Evolutionary conservation across 2,888 invertebrate genomes (phyloP), one percentile per base, ranked within the genome.

Genomic region (Notodonta dromedarius): DNA sequence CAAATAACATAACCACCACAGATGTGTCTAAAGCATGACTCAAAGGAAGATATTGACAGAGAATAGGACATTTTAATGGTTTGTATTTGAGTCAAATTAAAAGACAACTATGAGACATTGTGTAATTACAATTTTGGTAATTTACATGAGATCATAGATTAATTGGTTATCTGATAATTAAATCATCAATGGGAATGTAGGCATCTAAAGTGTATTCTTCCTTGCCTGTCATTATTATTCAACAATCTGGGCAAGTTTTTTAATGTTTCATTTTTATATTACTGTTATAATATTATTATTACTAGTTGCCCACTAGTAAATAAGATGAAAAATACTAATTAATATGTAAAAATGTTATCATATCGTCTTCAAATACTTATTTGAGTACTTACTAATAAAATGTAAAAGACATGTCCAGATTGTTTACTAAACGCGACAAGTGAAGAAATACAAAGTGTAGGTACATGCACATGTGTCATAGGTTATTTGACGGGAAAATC

Each of bases 71-170:
- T 64, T 63, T 70, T 65, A 65, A 56, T 63, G 67, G 60, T 72
- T 59, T 60, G 63, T 63, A 60, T 60, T 57, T 53, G 67, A 24
- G 24, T 24, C 24, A 24, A 24, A 24, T 24, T 24, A 24, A 24
- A 24, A 24, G 24, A 24, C 75, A 78, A 77, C 76, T 77, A 78
- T 24, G 24, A 74, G 74, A 73, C 67, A 77, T 74, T 70, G 79
- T 74, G 77, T 80, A 32, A 76, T 73, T 76, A 81, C 68, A 82
- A 76, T 89, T 24, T 91, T 88, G 88, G 90, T 90, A 86, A 85
- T 82, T 84, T 80, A 84, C 72, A 84, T 86, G 90, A 91, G 89
- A 90, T 90, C 90, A 88, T 80, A 85, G 79, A 79, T 80, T 78
- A 71, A 65, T 69, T 71, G 60, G 60, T 64, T 70, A 56, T 71